Evolutionary conservation across 2,797 vertebrate species (phyloP).

Genomic region (Sebastes elongatus): DNA sequence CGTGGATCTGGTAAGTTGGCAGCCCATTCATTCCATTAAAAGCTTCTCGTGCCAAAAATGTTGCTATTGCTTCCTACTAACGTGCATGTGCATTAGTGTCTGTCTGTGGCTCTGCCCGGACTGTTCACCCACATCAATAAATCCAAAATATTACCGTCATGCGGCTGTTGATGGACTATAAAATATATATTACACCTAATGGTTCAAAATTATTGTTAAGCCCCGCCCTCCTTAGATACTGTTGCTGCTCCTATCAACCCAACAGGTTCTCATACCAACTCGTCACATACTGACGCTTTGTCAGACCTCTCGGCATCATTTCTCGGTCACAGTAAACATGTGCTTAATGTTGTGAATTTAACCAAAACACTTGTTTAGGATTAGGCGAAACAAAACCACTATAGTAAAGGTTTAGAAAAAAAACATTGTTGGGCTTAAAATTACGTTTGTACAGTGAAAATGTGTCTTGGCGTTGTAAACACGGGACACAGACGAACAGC

Average conservation of each 20-base stretch:
- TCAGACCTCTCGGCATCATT: too few relatives aligned
- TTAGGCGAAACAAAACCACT: too few relatives aligned
- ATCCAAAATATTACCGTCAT: background rate
- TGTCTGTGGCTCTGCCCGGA: conserved; percentile 1
- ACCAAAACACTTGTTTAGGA: too few relatives aligned
- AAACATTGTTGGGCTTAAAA: too few relatives aligned
- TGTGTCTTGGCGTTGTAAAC: too few relatives aligned
- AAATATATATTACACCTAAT: background rate
- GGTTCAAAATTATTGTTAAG: background rate
- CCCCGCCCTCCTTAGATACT: background rate
- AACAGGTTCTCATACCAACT: too few relatives aligned
- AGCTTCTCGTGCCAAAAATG: background rate
- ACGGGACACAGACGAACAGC: too few relatives aligned
- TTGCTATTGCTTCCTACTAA: background rate
- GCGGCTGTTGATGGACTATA: background rate
- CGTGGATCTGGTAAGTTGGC: background rate
- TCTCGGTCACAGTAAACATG: too few relatives aligned
- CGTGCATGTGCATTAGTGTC: background rate
- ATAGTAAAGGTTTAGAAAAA: too few relatives aligned
- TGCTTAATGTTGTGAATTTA: too few relatives aligned
- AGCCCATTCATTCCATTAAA: background rate
- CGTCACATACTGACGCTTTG: too few relatives aligned
- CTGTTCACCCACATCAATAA: background rate
- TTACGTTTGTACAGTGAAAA: too few relatives aligned
- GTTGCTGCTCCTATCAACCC: background rate